A percentile compares a stretch with the other conserved stretches of the same genome.
Conservation (phyloP, 2,113 vertebrate species). For the Ovibos moschatus region DNA sequence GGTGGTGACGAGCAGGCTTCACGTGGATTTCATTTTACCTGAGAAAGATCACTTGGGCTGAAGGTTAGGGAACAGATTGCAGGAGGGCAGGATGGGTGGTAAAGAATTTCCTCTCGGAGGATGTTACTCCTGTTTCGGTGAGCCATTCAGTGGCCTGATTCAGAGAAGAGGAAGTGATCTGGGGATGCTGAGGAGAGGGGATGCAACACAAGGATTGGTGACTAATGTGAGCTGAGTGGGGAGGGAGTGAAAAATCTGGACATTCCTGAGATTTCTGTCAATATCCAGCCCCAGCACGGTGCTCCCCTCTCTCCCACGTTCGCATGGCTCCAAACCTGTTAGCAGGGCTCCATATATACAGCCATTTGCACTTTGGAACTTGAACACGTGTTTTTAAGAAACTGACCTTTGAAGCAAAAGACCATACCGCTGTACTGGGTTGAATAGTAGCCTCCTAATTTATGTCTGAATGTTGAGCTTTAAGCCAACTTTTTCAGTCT, state of each 20-base stretch:
- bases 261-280: background rate
- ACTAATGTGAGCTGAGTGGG: background rate
- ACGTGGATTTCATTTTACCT: background rate
- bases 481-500: too few relatives aligned
- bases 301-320: accelerated
- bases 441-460: background rate
- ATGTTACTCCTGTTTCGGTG: background rate
- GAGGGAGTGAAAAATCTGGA: background rate
- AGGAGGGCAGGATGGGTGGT: background rate
- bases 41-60: background rate
- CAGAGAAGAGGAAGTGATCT: background rate
- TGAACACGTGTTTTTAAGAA: background rate
- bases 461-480: background rate
- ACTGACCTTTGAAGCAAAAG: background rate
- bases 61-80: background rate
- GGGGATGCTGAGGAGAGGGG: background rate
- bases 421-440: background rate
- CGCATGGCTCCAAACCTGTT: accelerated
- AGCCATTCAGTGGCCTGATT: background rate
- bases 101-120: background rate
- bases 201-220: background rate
- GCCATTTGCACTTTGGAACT: background rate
- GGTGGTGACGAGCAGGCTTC: background rate
- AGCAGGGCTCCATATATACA: background rate
- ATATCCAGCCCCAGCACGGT: background rate